Evolutionary conservation across 2,113 vertebrate genomes (phyloP).

Genomic region (Abramis brama): DNA sequence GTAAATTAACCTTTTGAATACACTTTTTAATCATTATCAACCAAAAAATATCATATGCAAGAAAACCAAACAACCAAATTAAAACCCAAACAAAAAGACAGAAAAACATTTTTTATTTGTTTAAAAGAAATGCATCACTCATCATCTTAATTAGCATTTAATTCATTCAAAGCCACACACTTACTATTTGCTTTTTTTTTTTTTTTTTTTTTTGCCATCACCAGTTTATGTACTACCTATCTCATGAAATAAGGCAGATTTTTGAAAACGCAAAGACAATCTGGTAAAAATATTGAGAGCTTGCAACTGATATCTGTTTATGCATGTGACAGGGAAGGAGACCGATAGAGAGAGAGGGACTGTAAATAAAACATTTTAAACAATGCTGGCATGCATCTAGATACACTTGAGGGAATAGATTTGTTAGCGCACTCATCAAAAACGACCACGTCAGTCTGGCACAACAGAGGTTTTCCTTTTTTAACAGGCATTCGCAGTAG

Average conservation of each 20-base stretch:
- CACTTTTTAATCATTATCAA: slow-evolving; percentile 51
- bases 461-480: slow-evolving; percentile 60
- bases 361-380: slow-evolving; percentile 60
- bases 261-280: slow-evolving; percentile 70
- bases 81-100: slow-evolving; percentile 52
- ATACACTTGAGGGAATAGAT: slow-evolving; percentile 57
- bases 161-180: slow-evolving; percentile 43
- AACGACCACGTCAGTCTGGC: slow-evolving; percentile 57
- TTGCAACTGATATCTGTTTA: slow-evolving; percentile 60
- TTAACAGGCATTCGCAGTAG: slow-evolving; percentile 49
- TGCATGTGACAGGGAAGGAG: slow-evolving; percentile 34
- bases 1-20: slow-evolving; percentile 61
- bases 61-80: slow-evolving; percentile 59
- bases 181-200: slow-evolving; percentile 56
- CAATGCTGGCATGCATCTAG: slow-evolving; percentile 74
- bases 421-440: slow-evolving; percentile 65
- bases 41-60: slow-evolving; percentile 51
- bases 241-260: slow-evolving; percentile 80
- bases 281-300: slow-evolving; percentile 64
- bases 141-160: slow-evolving; percentile 60
- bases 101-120: slow-evolving; percentile 38
- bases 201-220: slow-evolving; percentile 53
- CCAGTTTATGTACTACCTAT: slow-evolving; percentile 57
- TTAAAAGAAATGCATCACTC: slow-evolving; percentile 67
- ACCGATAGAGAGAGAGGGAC: not conserved